phyloP scores from a whole-genome alignment of 2,113 vertebrate species.

The Bos indicus region DNA sequence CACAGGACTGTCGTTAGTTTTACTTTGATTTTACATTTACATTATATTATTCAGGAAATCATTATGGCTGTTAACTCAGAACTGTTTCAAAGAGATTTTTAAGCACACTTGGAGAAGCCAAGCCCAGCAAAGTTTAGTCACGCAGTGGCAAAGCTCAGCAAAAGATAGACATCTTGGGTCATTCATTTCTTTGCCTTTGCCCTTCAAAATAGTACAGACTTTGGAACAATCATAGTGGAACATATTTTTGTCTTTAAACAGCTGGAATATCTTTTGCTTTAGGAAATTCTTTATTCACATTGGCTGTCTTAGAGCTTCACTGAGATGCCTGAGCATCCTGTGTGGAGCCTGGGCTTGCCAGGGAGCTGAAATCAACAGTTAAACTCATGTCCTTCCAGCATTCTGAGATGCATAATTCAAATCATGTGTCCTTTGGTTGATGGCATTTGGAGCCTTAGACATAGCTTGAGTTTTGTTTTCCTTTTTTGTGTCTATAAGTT shows the following conservation, averaged over 20 bases:
- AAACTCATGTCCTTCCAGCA: no score
- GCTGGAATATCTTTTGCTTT: constrained; percentile 7
- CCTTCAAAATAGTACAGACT: neutral
- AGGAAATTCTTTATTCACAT: neutral
- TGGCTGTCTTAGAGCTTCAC: neutral
- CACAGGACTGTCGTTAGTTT: neutral
- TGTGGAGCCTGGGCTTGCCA: neutral
- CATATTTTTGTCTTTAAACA: constrained; percentile 27
- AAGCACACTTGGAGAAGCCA: neutral
- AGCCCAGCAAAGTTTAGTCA: neutral
- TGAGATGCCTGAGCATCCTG: neutral
- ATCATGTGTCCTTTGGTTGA: neutral
- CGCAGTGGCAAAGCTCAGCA: neutral
- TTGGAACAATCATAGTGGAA: neutral
- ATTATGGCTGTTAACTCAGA: neutral
- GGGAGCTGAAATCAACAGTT: neutral
- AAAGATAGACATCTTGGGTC: neutral
- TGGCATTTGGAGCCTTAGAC: neutral
- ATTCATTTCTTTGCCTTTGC: neutral
- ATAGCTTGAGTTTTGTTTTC: neutral
- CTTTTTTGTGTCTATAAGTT: neutral
- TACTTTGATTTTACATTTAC: neutral
- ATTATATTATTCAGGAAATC: constrained; percentile 2
- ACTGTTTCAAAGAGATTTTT: constrained; percentile 11
- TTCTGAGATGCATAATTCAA: neutral